Base-by-base conservation (phyloP, 1,140 invertebrate genomes). In the Maniola jurtina region DNA sequence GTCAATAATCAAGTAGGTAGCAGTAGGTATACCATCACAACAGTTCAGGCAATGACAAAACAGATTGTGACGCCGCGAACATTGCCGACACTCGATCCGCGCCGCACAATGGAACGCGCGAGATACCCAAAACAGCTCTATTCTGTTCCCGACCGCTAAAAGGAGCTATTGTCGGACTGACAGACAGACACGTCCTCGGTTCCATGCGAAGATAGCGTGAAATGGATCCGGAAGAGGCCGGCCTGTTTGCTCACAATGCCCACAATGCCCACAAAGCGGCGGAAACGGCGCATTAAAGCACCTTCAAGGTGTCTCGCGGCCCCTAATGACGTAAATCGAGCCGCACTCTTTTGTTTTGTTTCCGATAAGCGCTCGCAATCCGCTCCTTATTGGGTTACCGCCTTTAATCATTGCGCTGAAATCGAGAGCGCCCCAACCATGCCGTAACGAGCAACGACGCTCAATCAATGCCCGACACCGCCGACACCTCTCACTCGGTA, bases 321-420 rank as follows among this genome's bases (percentile, higher is more conserved):
- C 75, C 70, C 76, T 88, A 88, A 88, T 85, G 83, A 84, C 76
- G 83, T 84, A 84, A 83, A 75, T 72, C 79, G 82, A 88, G 76
- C 73, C 73, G 74, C 76, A 79, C 77, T 81, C 81, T 79, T 84
- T 85, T 81, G 77, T 84, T 81, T 84, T 76, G 78, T 79, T 78
- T 80, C 79, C 77, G 76, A 79, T 77, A 71, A 77, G 69, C 75
- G 73, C 70, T 70, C 75, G 71, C 76, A 77, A 80, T 79, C 80
- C 76, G 73, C 79, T 73, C 73, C 77, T 84, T 83, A 82, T 86
- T 84, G 77, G 73, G 78, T 88, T 88, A 86, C 85, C 79, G 73
- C 71, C 83, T 88, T 88, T 88, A 84, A 88, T 88, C 81, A 87
- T 80, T 75, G 78, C 79, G 81, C 56, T 71, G 69, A 67, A 73